phyloP scores from a whole-genome alignment of 2,113 vertebrate genomes.

The Pseudolaguvia tuberculata region DNA sequence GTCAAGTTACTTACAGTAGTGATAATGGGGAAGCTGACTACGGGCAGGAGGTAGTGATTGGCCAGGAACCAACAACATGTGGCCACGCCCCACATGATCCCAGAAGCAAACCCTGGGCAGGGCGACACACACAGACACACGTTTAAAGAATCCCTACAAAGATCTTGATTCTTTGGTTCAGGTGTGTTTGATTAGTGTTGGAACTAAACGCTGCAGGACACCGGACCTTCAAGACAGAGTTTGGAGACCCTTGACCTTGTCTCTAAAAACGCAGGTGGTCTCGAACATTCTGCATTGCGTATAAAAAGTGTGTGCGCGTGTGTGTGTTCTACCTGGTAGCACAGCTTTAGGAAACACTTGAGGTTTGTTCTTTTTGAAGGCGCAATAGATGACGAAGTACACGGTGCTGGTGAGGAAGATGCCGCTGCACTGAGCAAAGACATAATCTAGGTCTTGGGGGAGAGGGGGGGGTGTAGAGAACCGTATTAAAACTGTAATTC shows the following conservation, averaged over 20 bases:
- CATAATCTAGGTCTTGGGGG: constrained; percentile 87
- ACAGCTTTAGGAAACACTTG: constrained; percentile 71
- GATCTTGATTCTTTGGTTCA: too few species aligned
- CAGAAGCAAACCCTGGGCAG: constrained; percentile 73
- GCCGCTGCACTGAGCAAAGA: constrained; percentile 81
- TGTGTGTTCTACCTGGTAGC: constrained; percentile 45
- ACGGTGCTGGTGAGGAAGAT: constrained; percentile 81
- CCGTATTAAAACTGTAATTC: too few species aligned
- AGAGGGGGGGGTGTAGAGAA: too few species aligned
- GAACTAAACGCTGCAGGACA: too few species aligned
- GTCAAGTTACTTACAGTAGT: constrained; percentile 72
- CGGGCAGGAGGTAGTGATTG: constrained; percentile 77
- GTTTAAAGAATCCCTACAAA: too few species aligned
- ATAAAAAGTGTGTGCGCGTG: too few species aligned
- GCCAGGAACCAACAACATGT: constrained; percentile 82
- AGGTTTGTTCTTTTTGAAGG: constrained; percentile 74
- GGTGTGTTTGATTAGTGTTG: too few species aligned
- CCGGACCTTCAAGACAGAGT: too few species aligned
- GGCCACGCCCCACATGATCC: constrained; percentile 77
- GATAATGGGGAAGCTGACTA: constrained; percentile 83
- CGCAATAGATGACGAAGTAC: constrained; percentile 79
- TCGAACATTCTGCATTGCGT: too few species aligned
- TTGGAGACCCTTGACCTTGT: too few species aligned
- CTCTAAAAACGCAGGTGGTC: not conserved
- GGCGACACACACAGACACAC: not conserved